phyloP scores from a whole-genome alignment of 2,113 vertebrate species.

The Pristiophorus japonicus region DNA sequence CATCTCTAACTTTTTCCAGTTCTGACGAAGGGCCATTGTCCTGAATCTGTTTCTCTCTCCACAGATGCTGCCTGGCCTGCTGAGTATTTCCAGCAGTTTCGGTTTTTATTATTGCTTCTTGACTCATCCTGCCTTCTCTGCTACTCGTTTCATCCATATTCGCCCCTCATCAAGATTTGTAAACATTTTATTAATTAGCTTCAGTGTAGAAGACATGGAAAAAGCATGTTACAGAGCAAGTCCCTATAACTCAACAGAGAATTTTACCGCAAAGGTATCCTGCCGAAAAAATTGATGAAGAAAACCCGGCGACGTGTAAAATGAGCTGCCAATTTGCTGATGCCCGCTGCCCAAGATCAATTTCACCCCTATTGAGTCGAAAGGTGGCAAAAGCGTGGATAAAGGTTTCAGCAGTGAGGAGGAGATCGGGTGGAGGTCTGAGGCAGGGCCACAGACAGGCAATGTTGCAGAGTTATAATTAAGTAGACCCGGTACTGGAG shows the following conservation, averaged over 20 bases:
- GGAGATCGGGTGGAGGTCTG: too few relatives aligned
- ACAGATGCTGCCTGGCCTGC: too few relatives aligned
- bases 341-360: too few relatives aligned
- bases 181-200: neutral
- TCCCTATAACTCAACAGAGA: neutral
- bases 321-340: neutral
- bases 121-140: neutral
- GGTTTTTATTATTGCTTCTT: neutral
- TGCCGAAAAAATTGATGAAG: neutral
- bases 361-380: neutral
- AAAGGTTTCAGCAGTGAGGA: neutral
- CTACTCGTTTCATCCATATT: neutral
- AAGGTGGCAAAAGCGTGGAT: neutral
- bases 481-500: neutral
- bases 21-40: too few relatives aligned
- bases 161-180: neutral
- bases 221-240: neutral
- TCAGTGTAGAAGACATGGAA: neutral
- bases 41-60: too few relatives aligned
- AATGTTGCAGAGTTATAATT: neutral
- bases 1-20: too few relatives aligned
- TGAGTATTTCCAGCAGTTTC: too few relatives aligned
- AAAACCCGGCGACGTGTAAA: neutral
- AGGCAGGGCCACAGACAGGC: neutral
- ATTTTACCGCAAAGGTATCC: neutral